Evolutionary conservation across 2,113 vertebrate genomes (phyloP), one percentile per base, ranked within the genome.

Genomic region (Asarcornis scutulata): DNA sequence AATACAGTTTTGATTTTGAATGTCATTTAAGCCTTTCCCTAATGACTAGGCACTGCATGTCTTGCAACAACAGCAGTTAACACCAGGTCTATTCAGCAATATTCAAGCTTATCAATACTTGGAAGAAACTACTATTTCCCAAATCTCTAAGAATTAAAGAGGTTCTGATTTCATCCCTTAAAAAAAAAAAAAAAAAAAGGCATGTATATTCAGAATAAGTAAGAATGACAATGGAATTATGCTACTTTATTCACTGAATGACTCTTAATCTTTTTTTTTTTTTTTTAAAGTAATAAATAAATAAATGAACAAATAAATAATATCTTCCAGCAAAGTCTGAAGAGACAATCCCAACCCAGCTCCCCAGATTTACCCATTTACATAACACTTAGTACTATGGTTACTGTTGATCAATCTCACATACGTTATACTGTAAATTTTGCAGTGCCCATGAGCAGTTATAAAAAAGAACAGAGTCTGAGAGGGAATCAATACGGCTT

Each of bases 21-120:
- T 62, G 60, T 34, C 53, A 55, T 91, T 97, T 95, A 94, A 95
- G 93, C 63, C 87, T 89, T 89, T 95, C 31, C 14, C 15, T 69
- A 52, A 53, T 73, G 73, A 50, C 25, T 66, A 58, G 83, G 40
- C 62, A 38, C 17, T 88, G 18, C 13, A 13, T 40, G 44, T 55
- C 46, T 88, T 86, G 9, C 50, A 81, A 56, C 5, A 40, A 48
- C 21, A 83, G 5, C 42, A 64, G 6, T 71, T 86, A 89, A 50
- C 17, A 44, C 2, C 15, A 63, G 62, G 40, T 68, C 48, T 83
- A 59, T 44, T 91, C 23, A 36, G 25, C n/a, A 46, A 18, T 44
- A 34, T 40, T 68, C 1, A 3, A 75, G 13, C 11, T 78, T 68
- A 44, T 4, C 7, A 72, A 26, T 50, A 66, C 40, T 89, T 88